These are phyloP conservation scores for Orgyia antiqua DNA, from an alignment of 2,888 invertebrate species.

Conservation along the genomic window DNA sequence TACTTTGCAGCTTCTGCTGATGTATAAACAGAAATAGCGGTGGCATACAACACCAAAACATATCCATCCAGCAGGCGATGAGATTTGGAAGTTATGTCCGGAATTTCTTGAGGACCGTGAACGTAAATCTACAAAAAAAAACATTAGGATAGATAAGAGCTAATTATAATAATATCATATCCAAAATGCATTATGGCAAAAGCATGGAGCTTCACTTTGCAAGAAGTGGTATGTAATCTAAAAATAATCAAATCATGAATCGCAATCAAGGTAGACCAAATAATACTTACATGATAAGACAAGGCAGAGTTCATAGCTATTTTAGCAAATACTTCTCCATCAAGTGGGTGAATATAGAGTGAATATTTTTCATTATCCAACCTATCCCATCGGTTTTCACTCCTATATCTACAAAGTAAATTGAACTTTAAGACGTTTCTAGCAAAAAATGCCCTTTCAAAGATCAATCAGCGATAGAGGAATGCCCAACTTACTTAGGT, in stretches of 20 bases:
- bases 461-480: no score
- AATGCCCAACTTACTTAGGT: constrained; percentile 73
- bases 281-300: background rate
- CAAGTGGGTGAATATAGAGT: constrained; percentile 82
- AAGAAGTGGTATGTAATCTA: no score
- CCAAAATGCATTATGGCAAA: no score
- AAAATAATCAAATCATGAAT: no score
- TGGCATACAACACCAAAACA: constrained; percentile 80
- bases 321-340: constrained; percentile 83
- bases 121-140: constrained; percentile 75
- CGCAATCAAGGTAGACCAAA: no score
- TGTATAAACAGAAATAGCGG: constrained; percentile 79
- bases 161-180: constrained; percentile 2
- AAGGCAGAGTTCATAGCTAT: background rate
- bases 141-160: no score
- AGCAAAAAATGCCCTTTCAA: no score
- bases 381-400: constrained; percentile 72
- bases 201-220: no score
- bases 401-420: constrained; percentile 70
- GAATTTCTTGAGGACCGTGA: constrained; percentile 83
- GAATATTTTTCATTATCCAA: constrained; percentile 58
- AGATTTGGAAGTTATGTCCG: constrained; percentile 80
- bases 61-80: constrained; percentile 68
- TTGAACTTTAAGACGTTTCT: no score
- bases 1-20: constrained; percentile 76